Conservation (phyloP, 2,797 vertebrate genomes). For the Aplochiton taeniatus region DNA sequence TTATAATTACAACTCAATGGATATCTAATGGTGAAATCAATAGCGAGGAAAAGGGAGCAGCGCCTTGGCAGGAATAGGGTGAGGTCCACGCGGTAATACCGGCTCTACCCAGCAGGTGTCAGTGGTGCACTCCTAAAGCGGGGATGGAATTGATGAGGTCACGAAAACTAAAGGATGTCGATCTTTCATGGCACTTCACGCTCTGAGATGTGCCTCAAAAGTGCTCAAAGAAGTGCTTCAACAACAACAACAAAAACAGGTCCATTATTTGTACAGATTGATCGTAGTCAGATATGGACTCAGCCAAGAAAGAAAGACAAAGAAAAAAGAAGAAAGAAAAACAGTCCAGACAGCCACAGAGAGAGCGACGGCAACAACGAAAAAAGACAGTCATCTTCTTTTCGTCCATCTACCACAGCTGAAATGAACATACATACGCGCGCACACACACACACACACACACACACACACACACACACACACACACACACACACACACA, state of each 20-base stretch:
- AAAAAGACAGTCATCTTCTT: no score
- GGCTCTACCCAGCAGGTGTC: slow-evolving; percentile 69
- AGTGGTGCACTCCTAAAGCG: slow-evolving; percentile 65
- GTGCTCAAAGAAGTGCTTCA: slow-evolving; percentile 73
- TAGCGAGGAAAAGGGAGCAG: slow-evolving; percentile 42
- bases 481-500: slow-evolving; percentile 13
- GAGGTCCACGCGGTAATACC: slow-evolving; percentile 47
- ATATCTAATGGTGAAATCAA: slow-evolving; percentile 33
- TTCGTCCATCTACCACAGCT: no score
- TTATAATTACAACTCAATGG: slow-evolving; percentile 28
- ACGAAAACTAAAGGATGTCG: slow-evolving; percentile 38
- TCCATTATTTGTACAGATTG: no score
- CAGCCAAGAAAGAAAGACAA: no score
- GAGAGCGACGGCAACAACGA: no score
- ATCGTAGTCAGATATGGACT: no score
- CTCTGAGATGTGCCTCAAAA: slow-evolving; percentile 67
- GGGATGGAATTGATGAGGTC: slow-evolving; percentile 32
- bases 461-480: slow-evolving; percentile 4
- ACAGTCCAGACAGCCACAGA: no score
- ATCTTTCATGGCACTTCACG: slow-evolving; percentile 42
- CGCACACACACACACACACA: no score
- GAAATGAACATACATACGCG: no score
- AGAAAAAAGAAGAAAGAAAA: no score
- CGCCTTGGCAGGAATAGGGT: slow-evolving; percentile 53
- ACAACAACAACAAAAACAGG: no score